Base-by-base conservation (phyloP, 2,888 invertebrate genomes). In the Cryptocephalus moraei region DNA sequence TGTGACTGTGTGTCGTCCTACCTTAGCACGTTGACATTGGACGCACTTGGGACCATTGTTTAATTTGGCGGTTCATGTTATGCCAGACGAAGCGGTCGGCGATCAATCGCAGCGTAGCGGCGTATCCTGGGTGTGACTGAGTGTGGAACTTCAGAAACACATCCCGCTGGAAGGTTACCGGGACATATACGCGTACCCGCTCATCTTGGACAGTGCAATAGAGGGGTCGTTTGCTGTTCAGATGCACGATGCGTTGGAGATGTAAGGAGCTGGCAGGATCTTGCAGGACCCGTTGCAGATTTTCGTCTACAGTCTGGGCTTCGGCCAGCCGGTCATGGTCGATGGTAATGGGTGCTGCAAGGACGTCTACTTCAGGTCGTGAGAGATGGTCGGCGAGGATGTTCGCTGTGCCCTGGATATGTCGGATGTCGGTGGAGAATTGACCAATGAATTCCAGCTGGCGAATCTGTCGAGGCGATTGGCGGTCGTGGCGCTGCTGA, bases 391-490 rank as follows among this genome's bases (percentile, higher is more conserved):
- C 44, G 32, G 44, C 44, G 4, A 43, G 11, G 1, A 43, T 11
- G 11, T 43, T 43, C 40, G 40, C 44, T 8, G 40, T 22, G 12
- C 44, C 44, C 40, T 41, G 38, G 8, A n/a, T n/a, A n/a, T n/a
- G n/a, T n/a, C n/a, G n/a, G n/a, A n/a, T n/a, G n/a, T n/a, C n/a
- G n/a, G n/a, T n/a, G n/a, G n/a, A n/a, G n/a, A n/a, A n/a, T n/a
- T n/a, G n/a, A n/a, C n/a, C n/a, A n/a, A n/a, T n/a, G n/a, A n/a
- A n/a, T n/a, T n/a, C n/a, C n/a, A n/a, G n/a, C n/a, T n/a, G n/a
- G n/a, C n/a, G n/a, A n/a, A n/a, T n/a, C n/a, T n/a, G n/a, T n/a
- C n/a, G n/a, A n/a, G n/a, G n/a, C n/a, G n/a, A n/a, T n/a, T n/a
- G n/a, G n/a, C n/a, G n/a, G n/a, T n/a, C n/a, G n/a, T n/a, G n/a